Conservation (phyloP, 2,888 invertebrate genomes). For the Ophion ventricosus region DNA sequence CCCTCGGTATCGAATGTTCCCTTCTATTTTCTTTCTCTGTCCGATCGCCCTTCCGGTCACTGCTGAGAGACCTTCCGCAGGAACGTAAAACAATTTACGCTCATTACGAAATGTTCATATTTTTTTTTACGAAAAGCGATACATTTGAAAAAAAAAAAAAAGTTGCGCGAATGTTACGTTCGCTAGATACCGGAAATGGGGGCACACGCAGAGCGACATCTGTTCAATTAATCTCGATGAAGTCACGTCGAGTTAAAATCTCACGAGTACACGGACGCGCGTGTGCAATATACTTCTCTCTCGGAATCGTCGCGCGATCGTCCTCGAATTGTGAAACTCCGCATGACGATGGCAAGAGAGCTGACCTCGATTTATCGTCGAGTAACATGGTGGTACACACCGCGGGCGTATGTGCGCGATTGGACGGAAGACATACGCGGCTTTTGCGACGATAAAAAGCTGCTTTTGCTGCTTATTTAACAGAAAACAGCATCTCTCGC, state of each 20-base stretch:
- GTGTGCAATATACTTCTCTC: conserved; percentile 1
- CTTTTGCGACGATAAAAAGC: conserved; percentile 45
- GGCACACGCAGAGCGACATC: conserved; percentile 14
- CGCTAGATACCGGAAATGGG: neutral
- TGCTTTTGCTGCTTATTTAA: conserved; percentile 33
- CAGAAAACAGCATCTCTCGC: conserved; percentile 28
- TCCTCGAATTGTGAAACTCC: conserved; percentile 66
- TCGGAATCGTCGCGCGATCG: conserved; percentile 40
- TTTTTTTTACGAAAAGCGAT: too few relatives aligned
- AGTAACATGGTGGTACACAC: conserved; percentile 31
- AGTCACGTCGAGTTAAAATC: conserved; percentile 56
- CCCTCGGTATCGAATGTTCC: neutral
- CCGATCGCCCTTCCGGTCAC: neutral
- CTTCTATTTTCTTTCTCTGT: neutral
- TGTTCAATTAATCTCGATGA: conserved; percentile 61
- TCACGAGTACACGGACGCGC: conserved; percentile 4
- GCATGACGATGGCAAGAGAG: conserved; percentile 51
- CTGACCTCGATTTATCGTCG: conserved; percentile 65
- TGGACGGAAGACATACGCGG: conserved; percentile 18
- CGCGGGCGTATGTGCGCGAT: conserved; percentile 4
- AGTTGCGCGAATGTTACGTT: too few relatives aligned
- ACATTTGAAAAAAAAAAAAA: too few relatives aligned
- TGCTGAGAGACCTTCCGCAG: neutral
- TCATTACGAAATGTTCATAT: too few relatives aligned
- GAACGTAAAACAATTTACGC: too few relatives aligned